Evolutionary conservation across 2,888 invertebrate genomes (phyloP), one percentile per base, ranked within the genome.

Genomic region (Lamproptera curius): DNA sequence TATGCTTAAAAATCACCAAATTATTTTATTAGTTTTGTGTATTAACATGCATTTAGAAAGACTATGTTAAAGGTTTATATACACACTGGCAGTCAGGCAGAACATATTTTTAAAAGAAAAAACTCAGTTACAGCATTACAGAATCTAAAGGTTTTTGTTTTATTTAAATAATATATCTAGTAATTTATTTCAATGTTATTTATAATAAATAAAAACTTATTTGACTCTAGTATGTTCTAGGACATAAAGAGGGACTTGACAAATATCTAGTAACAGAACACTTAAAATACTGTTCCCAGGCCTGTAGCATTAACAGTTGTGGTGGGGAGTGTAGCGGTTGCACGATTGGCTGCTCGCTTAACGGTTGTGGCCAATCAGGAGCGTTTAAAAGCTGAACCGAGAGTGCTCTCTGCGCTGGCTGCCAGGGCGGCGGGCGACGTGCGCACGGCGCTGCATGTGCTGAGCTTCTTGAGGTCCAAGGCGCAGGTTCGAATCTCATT

Each of bases 401-500:
- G 92, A 23, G 91, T 93, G 5, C 81, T 96, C 57, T 73, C 93
- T 26, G 92, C 94, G 3, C 80, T 99, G 51, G 94, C 95, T 11
- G 93, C 95, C 59, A 94, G 96, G 60, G 93, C 95, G 2, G 91
- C 92, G 43, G 95, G 96, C 61, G 99, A 99, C 84, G 94, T 99
- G 34, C 89, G 99, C 14, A 93, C 97, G 0, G 98, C 98, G 67
- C 90, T 99, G 44, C 95, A 97, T 13, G 92, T 96, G 37, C 90
- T 99, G 57, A 97, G 97, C 69, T 94, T 93, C 64, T 89, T 92
- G 57, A 88, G 70, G 33, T 70, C 73, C 0, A 55, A 55, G 42
- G 63, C 63, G 1, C 63, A 56, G 23, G 54, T 56, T 0, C 70
- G 33, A 10, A n/a, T 1, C 1, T 1, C 17, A 23, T 23, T 23